Percentiles rank a stretch among this genome's conserved stretches.
Conservation (phyloP, 2,797 vertebrate genomes). For the Carapus acus region DNA sequence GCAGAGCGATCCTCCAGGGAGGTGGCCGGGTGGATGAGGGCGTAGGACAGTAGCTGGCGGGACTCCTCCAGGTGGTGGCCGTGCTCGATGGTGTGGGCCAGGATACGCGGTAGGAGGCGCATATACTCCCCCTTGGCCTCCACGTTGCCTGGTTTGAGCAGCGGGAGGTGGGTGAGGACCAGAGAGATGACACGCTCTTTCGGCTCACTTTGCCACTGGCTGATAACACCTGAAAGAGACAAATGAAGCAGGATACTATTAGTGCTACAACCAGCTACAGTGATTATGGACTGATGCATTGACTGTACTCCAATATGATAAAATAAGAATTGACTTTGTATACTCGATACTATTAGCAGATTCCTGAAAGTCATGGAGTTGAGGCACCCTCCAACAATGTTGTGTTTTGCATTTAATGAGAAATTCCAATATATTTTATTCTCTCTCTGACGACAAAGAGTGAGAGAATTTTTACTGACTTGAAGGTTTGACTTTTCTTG, state of each 20-base stretch:
- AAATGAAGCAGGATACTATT: not conserved
- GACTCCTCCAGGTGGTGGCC: slow-evolving; percentile 96
- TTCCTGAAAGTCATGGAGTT: too few relatives aligned
- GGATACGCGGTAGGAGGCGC: slow-evolving; percentile 92
- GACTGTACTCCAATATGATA: too few relatives aligned
- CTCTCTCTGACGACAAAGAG: too few relatives aligned
- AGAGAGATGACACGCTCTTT: slow-evolving; percentile 95
- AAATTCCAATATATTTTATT: too few relatives aligned
- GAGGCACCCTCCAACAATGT: too few relatives aligned
- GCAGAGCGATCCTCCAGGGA: slow-evolving; percentile 91
- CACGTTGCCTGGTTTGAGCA: slow-evolving; percentile 92
- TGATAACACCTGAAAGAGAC: slow-evolving; percentile 81
- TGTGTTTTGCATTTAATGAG: too few relatives aligned
- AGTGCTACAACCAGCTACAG: not conserved
- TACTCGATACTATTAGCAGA: too few relatives aligned
- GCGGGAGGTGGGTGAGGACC: slow-evolving; percentile 89
- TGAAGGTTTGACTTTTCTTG: too few relatives aligned
- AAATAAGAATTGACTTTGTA: too few relatives aligned
- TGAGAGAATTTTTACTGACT: too few relatives aligned
- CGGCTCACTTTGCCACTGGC: slow-evolving; percentile 93
- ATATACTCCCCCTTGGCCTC: slow-evolving; percentile 97
- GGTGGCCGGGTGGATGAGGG: slow-evolving; percentile 96
- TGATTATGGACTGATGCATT: too few relatives aligned
- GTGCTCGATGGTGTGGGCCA: slow-evolving; percentile 95
- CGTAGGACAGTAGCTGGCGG: slow-evolving; percentile 94